Conservation (phyloP, 2,888 invertebrate species). For the Tachina lurida region DNA sequence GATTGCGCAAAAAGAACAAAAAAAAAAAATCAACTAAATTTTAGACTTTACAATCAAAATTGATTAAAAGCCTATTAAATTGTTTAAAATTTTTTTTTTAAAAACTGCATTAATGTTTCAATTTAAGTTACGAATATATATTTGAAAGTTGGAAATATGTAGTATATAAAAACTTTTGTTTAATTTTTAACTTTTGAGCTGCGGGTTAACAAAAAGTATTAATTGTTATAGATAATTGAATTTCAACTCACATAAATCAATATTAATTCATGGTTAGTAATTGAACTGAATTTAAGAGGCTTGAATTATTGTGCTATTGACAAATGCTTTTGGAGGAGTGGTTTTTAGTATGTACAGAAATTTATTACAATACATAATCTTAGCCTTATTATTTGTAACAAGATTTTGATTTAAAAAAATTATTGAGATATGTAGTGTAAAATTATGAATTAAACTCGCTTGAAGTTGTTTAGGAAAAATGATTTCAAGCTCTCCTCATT, state of each 20-base stretch:
- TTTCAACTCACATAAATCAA: conserved; percentile 10
- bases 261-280: not conserved
- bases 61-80: conserved; percentile 37
- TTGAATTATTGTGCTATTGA: not conserved
- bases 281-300: not conserved
- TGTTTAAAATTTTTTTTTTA: not conserved
- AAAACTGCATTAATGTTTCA: conserved; percentile 2
- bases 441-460: too few relatives aligned
- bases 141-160: conserved; percentile 20
- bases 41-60: conserved; percentile 17
- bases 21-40: conserved; percentile 29
- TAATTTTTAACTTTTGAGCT: conserved; percentile 2
- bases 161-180: not conserved
- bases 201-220: not conserved
- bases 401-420: not conserved
- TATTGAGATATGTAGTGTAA: too few relatives aligned
- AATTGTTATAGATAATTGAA: conserved; percentile 1
- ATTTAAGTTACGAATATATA: not conserved
- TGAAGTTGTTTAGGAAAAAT: too few relatives aligned
- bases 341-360: not conserved
- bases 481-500: not conserved
- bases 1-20: conserved; percentile 36
- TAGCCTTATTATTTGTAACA: not conserved
- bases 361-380: not conserved
- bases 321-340: not conserved